Percentiles rank a stretch among this genome's conserved stretches.
Conservation (phyloP, 2,888 invertebrate genomes). For the Escarpia spicata region DNA sequence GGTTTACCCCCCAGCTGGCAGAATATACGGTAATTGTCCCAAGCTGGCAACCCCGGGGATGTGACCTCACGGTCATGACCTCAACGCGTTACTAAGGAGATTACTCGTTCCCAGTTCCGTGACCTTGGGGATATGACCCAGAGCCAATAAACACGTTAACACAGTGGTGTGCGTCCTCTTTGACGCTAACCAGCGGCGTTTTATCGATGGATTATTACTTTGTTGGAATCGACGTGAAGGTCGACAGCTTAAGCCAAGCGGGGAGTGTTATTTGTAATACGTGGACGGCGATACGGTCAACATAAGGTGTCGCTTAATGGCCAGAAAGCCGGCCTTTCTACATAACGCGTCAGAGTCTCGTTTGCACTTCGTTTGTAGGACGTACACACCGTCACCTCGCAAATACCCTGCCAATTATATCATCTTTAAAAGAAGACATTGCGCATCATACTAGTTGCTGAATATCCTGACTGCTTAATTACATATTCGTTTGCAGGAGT, state of each 20-base stretch:
- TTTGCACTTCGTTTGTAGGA: not conserved
- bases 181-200: not conserved
- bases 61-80: not conserved
- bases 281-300: not conserved
- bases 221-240: not conserved
- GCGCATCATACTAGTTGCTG: not conserved
- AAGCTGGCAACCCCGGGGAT: not conserved
- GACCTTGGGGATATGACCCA: not conserved
- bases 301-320: not conserved
- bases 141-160: not conserved
- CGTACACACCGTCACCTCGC: not conserved
- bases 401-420: not conserved
- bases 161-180: not conserved
- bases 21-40: not conserved
- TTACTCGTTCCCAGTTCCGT: not conserved
- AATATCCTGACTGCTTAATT: not conserved
- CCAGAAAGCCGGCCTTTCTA: not conserved
- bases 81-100: not conserved
- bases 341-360: not conserved
- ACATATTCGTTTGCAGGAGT: not conserved
- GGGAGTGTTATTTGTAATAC: not conserved
- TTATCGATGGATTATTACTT: not conserved
- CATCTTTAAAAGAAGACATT: not conserved
- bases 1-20: too few species aligned
- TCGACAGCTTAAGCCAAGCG: not conserved